Percentiles rank a stretch among this genome's conserved stretches.
phyloP scores from a whole-genome alignment of 2,113 vertebrate genomes.

The Pedetes capensis region DNA sequence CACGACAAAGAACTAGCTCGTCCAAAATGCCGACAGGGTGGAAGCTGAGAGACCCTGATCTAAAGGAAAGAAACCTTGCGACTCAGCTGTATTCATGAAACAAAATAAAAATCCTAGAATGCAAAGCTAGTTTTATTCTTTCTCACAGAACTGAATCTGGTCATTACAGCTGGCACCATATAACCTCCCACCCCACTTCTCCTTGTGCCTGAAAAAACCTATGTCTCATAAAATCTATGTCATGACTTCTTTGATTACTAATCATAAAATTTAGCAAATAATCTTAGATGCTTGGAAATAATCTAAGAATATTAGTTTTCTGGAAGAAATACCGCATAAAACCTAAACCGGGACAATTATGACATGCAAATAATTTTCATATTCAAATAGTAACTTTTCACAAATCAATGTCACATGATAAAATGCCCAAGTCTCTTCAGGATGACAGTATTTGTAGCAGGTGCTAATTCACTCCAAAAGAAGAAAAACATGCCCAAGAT shows the following conservation, averaged over 20 bases:
- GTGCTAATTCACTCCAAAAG: neutral
- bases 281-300: slow-evolving; percentile 37
- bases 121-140: neutral
- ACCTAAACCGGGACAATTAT: neutral
- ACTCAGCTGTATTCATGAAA: neutral
- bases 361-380: slow-evolving; percentile 15
- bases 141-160: neutral
- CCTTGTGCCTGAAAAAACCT: neutral
- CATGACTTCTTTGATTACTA: slow-evolving; percentile 7
- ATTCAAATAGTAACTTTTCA: slow-evolving; percentile 5
- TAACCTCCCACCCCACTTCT: neutral
- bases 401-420: neutral
- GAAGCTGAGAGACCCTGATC: neutral
- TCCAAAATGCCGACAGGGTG: neutral
- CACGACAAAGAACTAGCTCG: neutral
- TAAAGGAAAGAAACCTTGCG: neutral
- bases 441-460: neutral
- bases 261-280: slow-evolving; percentile 14
- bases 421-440: neutral
- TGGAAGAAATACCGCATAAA: neutral
- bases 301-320: neutral
- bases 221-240: neutral
- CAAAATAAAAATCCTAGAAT: neutral
- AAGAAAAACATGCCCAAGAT: neutral
- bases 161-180: neutral